Base-by-base conservation (phyloP, 1,140 invertebrate species). In the Drosophila quadrilineata region DNA sequence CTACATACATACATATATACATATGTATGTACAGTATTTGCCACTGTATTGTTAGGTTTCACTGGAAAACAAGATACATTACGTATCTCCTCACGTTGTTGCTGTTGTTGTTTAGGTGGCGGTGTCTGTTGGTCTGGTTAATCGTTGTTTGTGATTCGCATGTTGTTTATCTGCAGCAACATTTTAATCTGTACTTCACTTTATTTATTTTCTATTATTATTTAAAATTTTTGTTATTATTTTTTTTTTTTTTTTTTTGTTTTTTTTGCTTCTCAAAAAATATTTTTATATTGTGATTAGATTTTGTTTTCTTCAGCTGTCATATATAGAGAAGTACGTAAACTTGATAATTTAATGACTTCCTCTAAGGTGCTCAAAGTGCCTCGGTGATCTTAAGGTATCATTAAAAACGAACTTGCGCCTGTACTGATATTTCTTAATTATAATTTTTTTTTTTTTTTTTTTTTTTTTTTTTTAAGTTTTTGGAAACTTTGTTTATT, bases 141-240 rank as follows among this genome's bases (percentile, higher is more conserved):
- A 50, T 57, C 52, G 29, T 33, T 53, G 63, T 46, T 52, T 67
- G 43, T 53, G 36, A 40, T 36, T 49, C 43, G 60, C 52, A 48
- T 67, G 59, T 69, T 82, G 54, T 84, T 82, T 84, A 82, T 84
- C 77, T 82, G 64, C 64, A 56, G 19, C 58, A 73, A 76, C 57
- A 82, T 84, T 82, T 76, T 82, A 82, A 82, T 84, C 77, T 84
- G 38, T 45, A 75, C 75, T 79, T 59, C 52, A 79, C 54, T 63
- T 68, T 19, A 21, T 14, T 46, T 29, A n/a, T n/a, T n/a, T n/a
- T n/a, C n/a, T n/a, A n/a, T n/a, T n/a, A n/a, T n/a, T n/a, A n/a
- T n/a, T n/a, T n/a, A n/a, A n/a, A n/a, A n/a, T n/a, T n/a, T n/a
- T n/a, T n/a, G n/a, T n/a, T n/a, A n/a, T 29, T 38, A 45, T 45